Evolutionary conservation across 2,888 invertebrate species (phyloP).

Genomic region (Eupeodes latifasciatus): DNA sequence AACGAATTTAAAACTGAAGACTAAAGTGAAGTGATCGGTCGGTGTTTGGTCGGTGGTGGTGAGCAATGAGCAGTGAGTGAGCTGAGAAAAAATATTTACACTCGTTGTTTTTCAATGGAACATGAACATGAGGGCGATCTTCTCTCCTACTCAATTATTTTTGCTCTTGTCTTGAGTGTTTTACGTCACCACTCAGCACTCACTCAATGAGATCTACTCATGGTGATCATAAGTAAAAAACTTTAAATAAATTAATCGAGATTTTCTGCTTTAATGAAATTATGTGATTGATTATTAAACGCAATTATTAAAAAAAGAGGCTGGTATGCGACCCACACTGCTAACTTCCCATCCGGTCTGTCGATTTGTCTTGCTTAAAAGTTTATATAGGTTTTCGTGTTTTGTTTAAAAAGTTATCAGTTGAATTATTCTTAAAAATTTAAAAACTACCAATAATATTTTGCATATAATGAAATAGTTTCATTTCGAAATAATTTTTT

Average conservation of each 20-base stretch:
- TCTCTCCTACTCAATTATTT: slow-evolving; percentile 2
- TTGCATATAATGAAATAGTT: too few species aligned
- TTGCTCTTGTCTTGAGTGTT: slow-evolving; percentile 1
- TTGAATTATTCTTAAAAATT: too few species aligned
- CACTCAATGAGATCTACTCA: not conserved
- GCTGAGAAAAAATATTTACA: slow-evolving; percentile 10
- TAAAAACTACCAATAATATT: too few species aligned
- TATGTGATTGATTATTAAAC: slow-evolving; percentile 29
- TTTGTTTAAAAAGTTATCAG: too few species aligned
- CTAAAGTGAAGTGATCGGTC: slow-evolving; percentile 2
- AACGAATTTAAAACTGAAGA: slow-evolving; percentile 43
- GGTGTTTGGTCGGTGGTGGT: not conserved
- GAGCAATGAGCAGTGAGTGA: too few species aligned
- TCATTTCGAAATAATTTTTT: too few species aligned
- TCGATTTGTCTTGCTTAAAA: too few species aligned
- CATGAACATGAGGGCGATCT: slow-evolving; percentile 33
- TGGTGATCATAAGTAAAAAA: not conserved
- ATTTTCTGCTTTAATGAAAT: slow-evolving; percentile 2
- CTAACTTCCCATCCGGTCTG: too few species aligned
- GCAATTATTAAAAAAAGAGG: too few species aligned
- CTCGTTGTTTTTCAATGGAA: slow-evolving; percentile 10
- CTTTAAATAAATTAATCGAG: too few species aligned
- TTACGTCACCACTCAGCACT: not conserved
- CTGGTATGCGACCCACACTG: too few species aligned
- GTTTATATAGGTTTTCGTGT: too few species aligned